Percentiles rank a stretch among this genome's conserved stretches.
phyloP scores from a whole-genome alignment of 2,797 vertebrate species.

The Simalia tracyae region DNA sequence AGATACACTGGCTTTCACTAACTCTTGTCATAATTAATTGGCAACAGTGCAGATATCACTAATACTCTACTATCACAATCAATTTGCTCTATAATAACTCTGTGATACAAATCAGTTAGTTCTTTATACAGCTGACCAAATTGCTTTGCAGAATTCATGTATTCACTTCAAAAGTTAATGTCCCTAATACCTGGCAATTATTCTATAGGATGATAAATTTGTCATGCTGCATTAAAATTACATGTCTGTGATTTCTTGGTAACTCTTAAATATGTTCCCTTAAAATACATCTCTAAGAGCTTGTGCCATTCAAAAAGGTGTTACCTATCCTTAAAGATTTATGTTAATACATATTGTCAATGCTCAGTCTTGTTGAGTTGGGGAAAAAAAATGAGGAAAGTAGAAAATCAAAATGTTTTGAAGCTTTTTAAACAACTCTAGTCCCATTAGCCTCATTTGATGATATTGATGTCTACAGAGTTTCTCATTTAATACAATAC shows the following conservation, averaged over 20 bases:
- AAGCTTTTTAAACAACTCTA: neutral
- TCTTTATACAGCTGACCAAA: slow-evolving; percentile 49
- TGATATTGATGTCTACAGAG: neutral
- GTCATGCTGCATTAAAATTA: slow-evolving; percentile 48
- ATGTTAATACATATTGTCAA: neutral
- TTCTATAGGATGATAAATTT: slow-evolving; percentile 34
- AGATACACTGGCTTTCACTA: slow-evolving; percentile 20
- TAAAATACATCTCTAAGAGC: slow-evolving; percentile 15
- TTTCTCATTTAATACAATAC: neutral
- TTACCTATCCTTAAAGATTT: slow-evolving; percentile 4
- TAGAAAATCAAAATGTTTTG: neutral
- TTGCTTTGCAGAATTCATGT: slow-evolving; percentile 44
- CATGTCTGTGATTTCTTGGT: slow-evolving; percentile 39
- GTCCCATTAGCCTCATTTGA: neutral
- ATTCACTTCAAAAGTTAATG: slow-evolving; percentile 54
- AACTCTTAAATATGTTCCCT: slow-evolving; percentile 36
- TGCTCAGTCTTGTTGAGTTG: neutral
- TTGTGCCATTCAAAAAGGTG: slow-evolving; percentile 1
- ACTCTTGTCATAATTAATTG: slow-evolving; percentile 45
- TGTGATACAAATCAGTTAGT: slow-evolving; percentile 45
- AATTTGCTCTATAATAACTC: slow-evolving; percentile 56
- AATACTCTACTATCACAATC: slow-evolving; percentile 40
- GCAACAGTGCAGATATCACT: slow-evolving; percentile 23
- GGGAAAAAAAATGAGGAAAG: neutral
- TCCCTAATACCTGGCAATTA: slow-evolving; percentile 41